Base-by-base conservation (phyloP, 2,113 vertebrate species). In the Pantherophis guttatus region DNA sequence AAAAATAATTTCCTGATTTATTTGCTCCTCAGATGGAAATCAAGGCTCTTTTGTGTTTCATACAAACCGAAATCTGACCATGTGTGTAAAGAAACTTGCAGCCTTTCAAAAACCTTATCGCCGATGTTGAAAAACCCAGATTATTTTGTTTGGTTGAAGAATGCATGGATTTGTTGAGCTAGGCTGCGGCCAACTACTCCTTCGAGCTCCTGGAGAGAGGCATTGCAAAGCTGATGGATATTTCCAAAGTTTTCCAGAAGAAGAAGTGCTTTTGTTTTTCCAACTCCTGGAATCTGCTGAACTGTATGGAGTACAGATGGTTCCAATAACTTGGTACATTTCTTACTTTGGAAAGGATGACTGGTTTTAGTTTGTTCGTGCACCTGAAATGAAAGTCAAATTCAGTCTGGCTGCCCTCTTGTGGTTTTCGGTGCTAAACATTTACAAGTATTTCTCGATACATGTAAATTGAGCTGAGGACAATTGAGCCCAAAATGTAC, bases 221-320 rank as follows among this genome's bases (percentile, higher is more conserved):
- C 98, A 0, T 98, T 98, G 26, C 98, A 98, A 1, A 99, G 97
- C 9, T 93, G 95, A 13, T 98, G 98, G 95, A 99, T 96, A 94
- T 97, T 99, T 26, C 97, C 96, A 57, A 99, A 99, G 0, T 21
- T 97, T 75, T 98, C 97, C 29, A 99, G 97, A 1, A 99, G 95
- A 0, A 98, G 97, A 85, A 97, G 90, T 29, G 98, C 98, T 96
- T 99, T 99, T 1, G 98, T 97, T 93, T 95, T 98, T 0, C 99
- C 99, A 0, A 99, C 98, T 0, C 98, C 99, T 8, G 99, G 99
- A 53, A 99, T 98, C 65, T 96, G 98, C 93, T 98, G 99, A 44
- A 98, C 97, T 0, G 98, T 94, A 53, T 94, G 97, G 57, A 99
- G 94, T n/a, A 99, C 89, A 1, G 96, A 92, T 0, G 97, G 93